Evolutionary conservation across 2,888 invertebrate species (phyloP), one percentile per base, ranked within the genome.

Genomic region (Graphium colonna): DNA sequence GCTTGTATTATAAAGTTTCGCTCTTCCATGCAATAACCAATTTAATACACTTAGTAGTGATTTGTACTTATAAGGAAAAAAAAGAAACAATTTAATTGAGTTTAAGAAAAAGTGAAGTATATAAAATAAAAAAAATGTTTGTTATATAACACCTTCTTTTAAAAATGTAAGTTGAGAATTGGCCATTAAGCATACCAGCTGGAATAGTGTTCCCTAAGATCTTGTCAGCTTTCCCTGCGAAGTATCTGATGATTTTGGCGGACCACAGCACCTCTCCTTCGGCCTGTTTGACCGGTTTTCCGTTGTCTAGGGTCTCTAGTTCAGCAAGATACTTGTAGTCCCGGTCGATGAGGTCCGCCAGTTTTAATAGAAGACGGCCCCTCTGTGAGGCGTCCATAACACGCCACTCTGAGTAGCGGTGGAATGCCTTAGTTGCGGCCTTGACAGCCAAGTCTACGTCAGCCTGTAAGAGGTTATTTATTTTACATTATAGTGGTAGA

Each of bases 171-270:
- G n/a, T n/a, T n/a, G n/a, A n/a, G n/a, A n/a, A n/a, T n/a, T n/a
- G n/a, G n/a, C n/a, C n/a, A n/a, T n/a, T n/a, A n/a, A n/a, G n/a
- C n/a, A n/a, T 50, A 84, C 85, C 85, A 61, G 93, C 91, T 26
- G 95, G 95, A 55, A 96, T 94, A 0, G 94, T 94, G 77, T 91
- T 92, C 39, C 94, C 93, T 52, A 95, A 93, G 71, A 94, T 94
- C 79, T 97, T 98, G 73, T 97, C 97, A 4, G 96, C 95, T 92
- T 95, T 97, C 9, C 97, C 97, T 28, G 97, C 97, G 80, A 94
- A 96, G 75, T 97, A 97, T 58, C 96, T 92, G 31, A 96, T 65
- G 50, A 92, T 91, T 48, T 91, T 90, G 10, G 93, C 86, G 28
- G 92, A 79, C 68, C 90, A 82, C 0, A 88, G 73, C 0, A 95